Conservation (phyloP, 2,888 invertebrate species). For the Apomyelois bistriatella region DNA sequence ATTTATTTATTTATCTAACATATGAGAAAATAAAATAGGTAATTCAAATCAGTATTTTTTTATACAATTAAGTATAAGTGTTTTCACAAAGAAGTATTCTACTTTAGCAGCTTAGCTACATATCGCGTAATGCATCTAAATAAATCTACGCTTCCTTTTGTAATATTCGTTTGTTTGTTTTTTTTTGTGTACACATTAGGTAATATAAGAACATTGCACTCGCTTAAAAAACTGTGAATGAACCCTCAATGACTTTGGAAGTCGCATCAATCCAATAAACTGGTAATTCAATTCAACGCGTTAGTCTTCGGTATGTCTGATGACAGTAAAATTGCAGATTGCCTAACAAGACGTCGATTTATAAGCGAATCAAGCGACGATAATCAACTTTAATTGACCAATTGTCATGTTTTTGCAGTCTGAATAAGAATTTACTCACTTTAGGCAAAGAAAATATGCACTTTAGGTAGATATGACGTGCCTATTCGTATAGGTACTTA, state of each 20-base stretch:
- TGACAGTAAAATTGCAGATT: conserved; percentile 11
- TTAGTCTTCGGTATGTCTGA: not conserved
- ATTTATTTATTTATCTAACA: too few relatives aligned
- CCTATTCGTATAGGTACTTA: too few relatives aligned
- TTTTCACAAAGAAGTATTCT: too few relatives aligned
- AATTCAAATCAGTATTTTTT: too few relatives aligned
- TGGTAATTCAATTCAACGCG: conserved; percentile 1
- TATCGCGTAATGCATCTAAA: too few relatives aligned
- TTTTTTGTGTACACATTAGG: not conserved
- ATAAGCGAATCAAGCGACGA: conserved; percentile 6
- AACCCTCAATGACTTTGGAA: not conserved
- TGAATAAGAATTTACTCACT: not conserved
- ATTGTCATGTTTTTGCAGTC: conserved; percentile 2
- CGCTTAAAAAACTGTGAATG: not conserved
- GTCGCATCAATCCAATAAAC: not conserved
- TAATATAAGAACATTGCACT: not conserved
- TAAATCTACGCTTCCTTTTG: too few relatives aligned
- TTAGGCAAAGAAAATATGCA: too few relatives aligned
- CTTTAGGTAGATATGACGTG: too few relatives aligned
- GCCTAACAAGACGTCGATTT: conserved; percentile 4
- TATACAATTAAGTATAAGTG: too few relatives aligned
- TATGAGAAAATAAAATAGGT: too few relatives aligned
- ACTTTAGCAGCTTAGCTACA: too few relatives aligned
- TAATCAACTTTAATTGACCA: conserved; percentile 4
- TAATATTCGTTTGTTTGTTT: not conserved